Evolutionary conservation across 1,140 invertebrate species (phyloP), one percentile per base, ranked within the genome.

Genomic region (Drosophila bifasciata): DNA sequence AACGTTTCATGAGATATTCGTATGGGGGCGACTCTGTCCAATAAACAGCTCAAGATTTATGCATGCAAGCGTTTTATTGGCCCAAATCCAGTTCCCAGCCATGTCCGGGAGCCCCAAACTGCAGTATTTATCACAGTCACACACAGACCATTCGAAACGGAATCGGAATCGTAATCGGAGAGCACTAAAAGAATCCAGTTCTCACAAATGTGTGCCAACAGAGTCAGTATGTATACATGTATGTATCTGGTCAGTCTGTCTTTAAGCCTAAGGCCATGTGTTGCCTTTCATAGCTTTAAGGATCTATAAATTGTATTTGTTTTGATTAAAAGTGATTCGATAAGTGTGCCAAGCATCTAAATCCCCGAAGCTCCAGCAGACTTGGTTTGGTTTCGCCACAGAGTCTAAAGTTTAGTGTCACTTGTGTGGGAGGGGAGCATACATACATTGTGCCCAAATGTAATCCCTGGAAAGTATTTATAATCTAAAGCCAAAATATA

Each of bases 1-100:
- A 44, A 32, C 59, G 57, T 56, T 67, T 45, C 40, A 48, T 59
- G 36, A 58, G 21, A 50, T 46, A 25, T 19, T 25, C 43, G 19
- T 6, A 56, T 39, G n/a, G 3, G 3, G 11, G 21, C 4, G 23
- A 57, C 57, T 49, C 57, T 49, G 41, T 5, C 62, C 69, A 51
- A 63, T 83, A 83, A 83, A 83, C 70, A 53, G 64, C 44, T 66
- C 17, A 44, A 70, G 70, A 84, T 84, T 84, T 77, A 81, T 81
- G 79, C 62, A 59, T 61, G 49, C 67, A 36, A 70, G 21, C 60
- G 67, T 76, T 80, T 81, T 81, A 83, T 77, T 81, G 80, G 78
- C 57, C 50, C 43, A 41, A 36, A 63, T 66, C 69, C 60, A 56
- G 51, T 66, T 58, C 25, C 63, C 44, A 43, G 59, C 9, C 40